A percentile compares a stretch with the other conserved stretches of the same genome.
These are phyloP conservation scores for Odontophorus gujanensis DNA, from an alignment of 2,113 vertebrate genomes.

Conservation along the genomic window DNA sequence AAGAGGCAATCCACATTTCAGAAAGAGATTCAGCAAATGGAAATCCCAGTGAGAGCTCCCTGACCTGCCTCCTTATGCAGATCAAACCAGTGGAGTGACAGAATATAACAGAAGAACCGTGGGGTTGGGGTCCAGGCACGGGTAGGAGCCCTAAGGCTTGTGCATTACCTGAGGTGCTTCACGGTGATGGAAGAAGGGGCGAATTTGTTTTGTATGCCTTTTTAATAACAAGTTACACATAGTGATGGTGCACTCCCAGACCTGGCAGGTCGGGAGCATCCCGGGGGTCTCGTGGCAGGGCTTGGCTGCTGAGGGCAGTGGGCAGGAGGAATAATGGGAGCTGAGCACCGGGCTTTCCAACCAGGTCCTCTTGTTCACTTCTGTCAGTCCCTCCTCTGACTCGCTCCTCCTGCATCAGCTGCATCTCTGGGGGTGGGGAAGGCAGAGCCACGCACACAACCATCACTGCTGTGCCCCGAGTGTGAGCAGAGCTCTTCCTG, in stretches of 20 bases:
- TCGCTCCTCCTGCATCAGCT: rapidly evolving
- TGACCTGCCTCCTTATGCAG: not conserved
- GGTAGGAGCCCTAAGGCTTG: rapidly evolving
- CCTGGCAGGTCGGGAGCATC: not conserved
- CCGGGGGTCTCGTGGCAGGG: rapidly evolving
- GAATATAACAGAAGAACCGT: not conserved
- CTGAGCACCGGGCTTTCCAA: not conserved
- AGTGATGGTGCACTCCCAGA: not conserved
- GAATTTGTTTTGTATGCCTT: not conserved
- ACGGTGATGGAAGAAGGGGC: not conserved
- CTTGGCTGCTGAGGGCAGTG: not conserved
- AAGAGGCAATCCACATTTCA: not conserved
- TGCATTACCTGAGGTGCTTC: not conserved
- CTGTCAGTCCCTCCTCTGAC: not conserved
- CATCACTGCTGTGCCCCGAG: not conserved
- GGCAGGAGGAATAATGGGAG: not conserved
- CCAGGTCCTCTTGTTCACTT: constrained; percentile 3
- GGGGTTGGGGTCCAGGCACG: not conserved
- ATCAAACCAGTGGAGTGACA: not conserved
- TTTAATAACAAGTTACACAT: not conserved
- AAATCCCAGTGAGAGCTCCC: not conserved
- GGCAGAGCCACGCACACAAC: not conserved
- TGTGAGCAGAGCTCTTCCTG: not conserved
- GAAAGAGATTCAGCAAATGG: not conserved
- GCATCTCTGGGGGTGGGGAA: not conserved